These are phyloP conservation scores for Telenomus remus DNA, from an alignment of 1,140 invertebrate genomes.

Conservation along the genomic window DNA sequence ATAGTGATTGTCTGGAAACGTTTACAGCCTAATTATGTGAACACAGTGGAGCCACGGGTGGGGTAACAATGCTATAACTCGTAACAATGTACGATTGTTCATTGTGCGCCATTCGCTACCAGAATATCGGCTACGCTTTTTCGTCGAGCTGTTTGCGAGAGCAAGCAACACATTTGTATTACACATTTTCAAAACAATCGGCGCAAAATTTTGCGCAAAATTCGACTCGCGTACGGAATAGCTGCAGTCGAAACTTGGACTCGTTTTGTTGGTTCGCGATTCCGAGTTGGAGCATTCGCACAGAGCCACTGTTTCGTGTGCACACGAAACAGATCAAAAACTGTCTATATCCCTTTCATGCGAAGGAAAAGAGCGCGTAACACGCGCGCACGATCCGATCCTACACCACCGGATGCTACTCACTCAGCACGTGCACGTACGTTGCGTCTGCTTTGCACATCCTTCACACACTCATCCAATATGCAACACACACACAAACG, in stretches of 20 bases:
- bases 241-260: too few relatives aligned
- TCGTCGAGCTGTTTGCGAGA: conserved; percentile 21
- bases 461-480: conserved; percentile 11
- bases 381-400: conserved; percentile 37
- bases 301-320: too few relatives aligned
- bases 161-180: conserved; percentile 37
- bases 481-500: conserved; percentile 1
- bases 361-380: conserved; percentile 27
- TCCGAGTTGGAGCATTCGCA: too few relatives aligned
- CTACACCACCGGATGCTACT: conserved; percentile 24
- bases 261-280: too few relatives aligned
- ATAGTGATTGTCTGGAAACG: conserved; percentile 76
- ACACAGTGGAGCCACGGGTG: conserved; percentile 70
- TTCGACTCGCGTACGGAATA: too few relatives aligned
- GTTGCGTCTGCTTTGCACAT: conserved; percentile 23
- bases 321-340: not conserved
- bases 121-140: conserved; percentile 38
- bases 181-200: conserved; percentile 32
- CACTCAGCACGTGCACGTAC: conserved; percentile 30
- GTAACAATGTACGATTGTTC: conserved; percentile 77
- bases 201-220: conserved; percentile 10
- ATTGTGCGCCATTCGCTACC: conserved; percentile 67
- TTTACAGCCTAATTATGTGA: conserved; percentile 77
- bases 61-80: conserved; percentile 76
- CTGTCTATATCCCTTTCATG: not conserved